These are phyloP conservation scores for Caenorhabditis japonica DNA, from an alignment of 2,888 invertebrate species.

Conservation along the genomic window DNA sequence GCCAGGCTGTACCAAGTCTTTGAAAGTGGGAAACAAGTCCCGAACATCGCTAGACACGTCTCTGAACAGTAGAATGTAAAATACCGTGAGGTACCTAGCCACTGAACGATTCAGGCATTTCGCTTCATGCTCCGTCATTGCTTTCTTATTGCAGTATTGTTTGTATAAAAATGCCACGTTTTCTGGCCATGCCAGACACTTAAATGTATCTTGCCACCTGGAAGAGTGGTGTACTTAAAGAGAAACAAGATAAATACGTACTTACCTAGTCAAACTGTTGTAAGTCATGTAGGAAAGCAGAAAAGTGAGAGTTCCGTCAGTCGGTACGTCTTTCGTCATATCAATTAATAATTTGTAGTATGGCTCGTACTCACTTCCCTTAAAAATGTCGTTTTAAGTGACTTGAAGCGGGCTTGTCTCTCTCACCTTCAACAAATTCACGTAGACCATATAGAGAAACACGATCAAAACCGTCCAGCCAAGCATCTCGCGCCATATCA, in stretches of 20 bases:
- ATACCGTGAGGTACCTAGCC: constrained; percentile 55
- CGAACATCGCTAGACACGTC: constrained; percentile 55
- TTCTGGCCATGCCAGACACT: constrained; percentile 59
- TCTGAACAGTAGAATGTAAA: constrained; percentile 55
- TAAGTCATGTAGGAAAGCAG: constrained; percentile 50
- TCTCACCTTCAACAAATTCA: constrained; percentile 23
- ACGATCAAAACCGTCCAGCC: constrained; percentile 41
- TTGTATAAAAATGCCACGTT: constrained; percentile 51
- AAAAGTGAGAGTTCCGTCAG: constrained; percentile 43
- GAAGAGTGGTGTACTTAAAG: not conserved
- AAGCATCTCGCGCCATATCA: constrained; percentile 39
- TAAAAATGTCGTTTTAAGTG: not conserved
- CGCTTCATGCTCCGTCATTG: constrained; percentile 24
- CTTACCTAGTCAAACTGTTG: constrained; percentile 37
- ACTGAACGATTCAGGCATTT: constrained; percentile 31
- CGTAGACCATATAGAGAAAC: constrained; percentile 5
- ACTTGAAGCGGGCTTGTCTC: not conserved
- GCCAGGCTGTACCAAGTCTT: constrained; percentile 38
- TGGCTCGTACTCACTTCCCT: constrained; percentile 16
- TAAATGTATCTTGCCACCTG: constrained; percentile 52
- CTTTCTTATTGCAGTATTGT: constrained; percentile 41
- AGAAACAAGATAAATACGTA: not conserved
- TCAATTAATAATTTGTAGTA: constrained; percentile 14
- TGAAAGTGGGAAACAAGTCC: constrained; percentile 47
- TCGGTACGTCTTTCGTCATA: constrained; percentile 7